Base-by-base conservation (phyloP, 1,140 invertebrate species). In the Platyscapa corneri region DNA sequence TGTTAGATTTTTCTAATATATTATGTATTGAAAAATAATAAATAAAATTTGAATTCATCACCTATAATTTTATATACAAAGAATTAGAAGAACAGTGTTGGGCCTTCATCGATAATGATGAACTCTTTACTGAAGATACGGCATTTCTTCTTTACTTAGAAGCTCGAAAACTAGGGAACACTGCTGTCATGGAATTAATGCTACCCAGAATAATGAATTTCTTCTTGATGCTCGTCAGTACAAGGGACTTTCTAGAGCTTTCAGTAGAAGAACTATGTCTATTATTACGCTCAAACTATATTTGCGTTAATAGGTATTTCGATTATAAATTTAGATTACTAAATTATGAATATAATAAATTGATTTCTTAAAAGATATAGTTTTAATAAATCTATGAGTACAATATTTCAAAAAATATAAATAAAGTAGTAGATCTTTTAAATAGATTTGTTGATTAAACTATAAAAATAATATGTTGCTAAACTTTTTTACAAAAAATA, bases 41-140 rank as follows among this genome's bases (percentile, higher is more conserved):
- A n/a, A n/a, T n/a, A 49, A 70, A 16, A 20, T 18, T 77, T 34
- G 65, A 75, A 60, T 60, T 23, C 27, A 60, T 27, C 27, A 60
- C 2, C 10, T 60, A 27, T 27, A 27, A 75, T 18, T n/a, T 82
- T 53, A n/a, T 42, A 30, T 46, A 23, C 34, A 65, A 83, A 96
- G 95, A 96, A 92, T 92, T 97, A 74, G 94, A 96, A 86, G 94
- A 96, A 76, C 96, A 96, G 89, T 96, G 96, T 88, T 96, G 96
- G 95, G 93, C 95, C 2, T 96, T 95, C 89, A 95, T 97, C 65
- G 94, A 96, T 65, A 95, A 95, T 88, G 93, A 95, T 82, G 94
- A 95, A 60, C 90, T 96, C 0, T 96, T 96, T 88, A 92, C 91
- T n/a, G 96, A 96, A 92, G 95, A 95, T 85, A 95, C 95, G 0